Percentiles rank a stretch among this genome's conserved stretches.
Conservation (phyloP, 2,113 vertebrate genomes). For the Bucco capensis region DNA sequence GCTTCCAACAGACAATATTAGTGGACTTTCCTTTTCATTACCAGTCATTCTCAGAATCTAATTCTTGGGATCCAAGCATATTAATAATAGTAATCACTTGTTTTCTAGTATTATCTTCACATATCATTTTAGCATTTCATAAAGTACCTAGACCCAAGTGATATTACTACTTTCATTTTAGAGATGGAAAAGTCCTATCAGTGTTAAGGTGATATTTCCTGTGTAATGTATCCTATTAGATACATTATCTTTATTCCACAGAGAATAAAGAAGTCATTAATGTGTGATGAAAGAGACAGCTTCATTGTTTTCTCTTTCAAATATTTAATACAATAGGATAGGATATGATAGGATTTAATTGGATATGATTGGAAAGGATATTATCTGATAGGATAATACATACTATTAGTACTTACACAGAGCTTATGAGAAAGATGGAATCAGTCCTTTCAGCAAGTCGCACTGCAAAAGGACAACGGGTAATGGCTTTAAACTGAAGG, state of each 20-base stretch:
- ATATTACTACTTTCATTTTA: neutral
- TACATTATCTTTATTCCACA: too few species aligned
- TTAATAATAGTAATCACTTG: neutral
- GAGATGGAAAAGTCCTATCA: neutral
- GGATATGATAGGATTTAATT: too few species aligned
- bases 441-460: too few species aligned
- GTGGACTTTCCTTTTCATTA: neutral
- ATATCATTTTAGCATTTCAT: neutral
- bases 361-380: too few species aligned
- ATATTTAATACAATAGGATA: too few species aligned
- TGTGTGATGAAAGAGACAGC: slow-evolving; percentile 29
- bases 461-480: too few species aligned
- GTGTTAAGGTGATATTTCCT: too few species aligned
- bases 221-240: too few species aligned
- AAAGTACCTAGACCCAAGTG: neutral
- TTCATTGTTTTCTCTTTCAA: slow-evolving; percentile 39
- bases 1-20: neutral
- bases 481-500: too few species aligned
- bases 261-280: slow-evolving; percentile 24
- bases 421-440: too few species aligned
- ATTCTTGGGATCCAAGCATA: neutral
- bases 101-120: neutral
- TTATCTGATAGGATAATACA: too few species aligned
- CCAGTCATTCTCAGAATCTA: neutral
- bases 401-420: too few species aligned